These are phyloP conservation scores for Ochropleura plecta DNA, from an alignment of 2,888 invertebrate genomes.

Conservation along the genomic window DNA sequence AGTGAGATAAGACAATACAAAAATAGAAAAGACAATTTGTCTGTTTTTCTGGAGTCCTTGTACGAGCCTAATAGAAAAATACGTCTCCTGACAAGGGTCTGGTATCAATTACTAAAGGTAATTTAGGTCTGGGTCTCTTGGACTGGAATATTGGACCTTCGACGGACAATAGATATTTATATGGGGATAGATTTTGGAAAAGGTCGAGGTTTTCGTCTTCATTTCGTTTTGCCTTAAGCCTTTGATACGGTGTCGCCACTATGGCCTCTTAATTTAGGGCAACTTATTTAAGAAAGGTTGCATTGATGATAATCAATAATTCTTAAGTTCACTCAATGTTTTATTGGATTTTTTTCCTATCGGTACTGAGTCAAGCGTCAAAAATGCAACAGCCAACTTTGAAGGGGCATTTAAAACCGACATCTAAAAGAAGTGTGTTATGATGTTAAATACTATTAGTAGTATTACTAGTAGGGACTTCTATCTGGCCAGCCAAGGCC, in stretches of 20 bases:
- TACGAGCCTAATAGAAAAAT: conserved; percentile 68
- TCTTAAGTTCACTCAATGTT: no score
- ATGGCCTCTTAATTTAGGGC: neutral
- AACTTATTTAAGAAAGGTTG: neutral
- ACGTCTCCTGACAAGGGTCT: conserved; percentile 70
- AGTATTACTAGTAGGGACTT: no score
- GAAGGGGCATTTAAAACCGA: no score
- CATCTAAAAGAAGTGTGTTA: no score
- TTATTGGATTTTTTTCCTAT: neutral
- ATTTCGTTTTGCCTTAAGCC: conserved; percentile 22
- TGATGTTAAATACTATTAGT: no score
- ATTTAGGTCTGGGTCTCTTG: conserved; percentile 61
- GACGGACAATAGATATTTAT: conserved; percentile 44
- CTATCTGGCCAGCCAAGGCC: no score
- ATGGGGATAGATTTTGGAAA: conserved; percentile 20
- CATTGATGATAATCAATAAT: neutral
- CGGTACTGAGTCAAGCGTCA: neutral
- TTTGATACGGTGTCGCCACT: neutral
- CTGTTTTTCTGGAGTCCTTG: conserved; percentile 42
- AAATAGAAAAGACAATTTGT: conserved; percentile 8
- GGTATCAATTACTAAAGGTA: conserved; percentile 71
- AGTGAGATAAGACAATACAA: neutral
- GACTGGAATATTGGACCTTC: conserved; percentile 43
- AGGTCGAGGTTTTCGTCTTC: conserved; percentile 13
- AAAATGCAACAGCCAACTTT: neutral